Percentiles rank a stretch among this genome's conserved stretches.
Conservation (phyloP, 2,113 vertebrate genomes). For the Theristicus caerulescens region DNA sequence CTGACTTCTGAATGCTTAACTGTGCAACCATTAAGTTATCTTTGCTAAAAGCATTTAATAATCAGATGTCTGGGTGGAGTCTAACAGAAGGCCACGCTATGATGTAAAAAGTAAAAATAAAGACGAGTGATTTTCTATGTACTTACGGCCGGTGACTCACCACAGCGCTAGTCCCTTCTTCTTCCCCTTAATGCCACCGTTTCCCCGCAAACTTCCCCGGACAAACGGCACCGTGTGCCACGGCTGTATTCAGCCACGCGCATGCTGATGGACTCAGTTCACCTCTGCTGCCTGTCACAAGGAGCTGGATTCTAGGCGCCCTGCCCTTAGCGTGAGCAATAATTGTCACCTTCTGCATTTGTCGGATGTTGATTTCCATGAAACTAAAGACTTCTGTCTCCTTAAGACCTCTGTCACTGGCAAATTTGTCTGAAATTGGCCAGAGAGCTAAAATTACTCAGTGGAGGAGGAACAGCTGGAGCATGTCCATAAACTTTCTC, state of each 20-base stretch:
- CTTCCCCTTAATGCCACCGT: neutral
- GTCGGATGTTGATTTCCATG: neutral
- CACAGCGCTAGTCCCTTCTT: neutral
- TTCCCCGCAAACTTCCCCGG: no score
- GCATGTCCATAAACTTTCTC: neutral
- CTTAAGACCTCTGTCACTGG: neutral
- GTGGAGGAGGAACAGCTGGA: neutral
- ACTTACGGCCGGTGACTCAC: neutral
- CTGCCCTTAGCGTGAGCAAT: fast-evolving
- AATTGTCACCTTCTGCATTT: neutral
- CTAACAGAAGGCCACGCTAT: neutral
- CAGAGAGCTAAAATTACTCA: neutral
- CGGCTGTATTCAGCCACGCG: fast-evolving
- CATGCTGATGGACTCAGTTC: neutral
- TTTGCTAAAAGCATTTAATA: neutral
- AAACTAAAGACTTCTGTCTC: neutral
- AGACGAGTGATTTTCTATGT: neutral
- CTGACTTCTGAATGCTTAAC: neutral
- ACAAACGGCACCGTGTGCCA: fast-evolving
- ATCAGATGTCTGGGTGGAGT: fast-evolving
- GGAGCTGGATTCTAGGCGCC: neutral
- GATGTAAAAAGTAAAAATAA: neutral
- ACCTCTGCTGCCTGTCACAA: neutral
- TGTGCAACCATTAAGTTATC: neutral
- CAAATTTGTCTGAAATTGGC: neutral